Evolutionary conservation across 2,888 invertebrate genomes (phyloP), one percentile per base, ranked within the genome.

Genomic region (Notocelia uddmanniana): DNA sequence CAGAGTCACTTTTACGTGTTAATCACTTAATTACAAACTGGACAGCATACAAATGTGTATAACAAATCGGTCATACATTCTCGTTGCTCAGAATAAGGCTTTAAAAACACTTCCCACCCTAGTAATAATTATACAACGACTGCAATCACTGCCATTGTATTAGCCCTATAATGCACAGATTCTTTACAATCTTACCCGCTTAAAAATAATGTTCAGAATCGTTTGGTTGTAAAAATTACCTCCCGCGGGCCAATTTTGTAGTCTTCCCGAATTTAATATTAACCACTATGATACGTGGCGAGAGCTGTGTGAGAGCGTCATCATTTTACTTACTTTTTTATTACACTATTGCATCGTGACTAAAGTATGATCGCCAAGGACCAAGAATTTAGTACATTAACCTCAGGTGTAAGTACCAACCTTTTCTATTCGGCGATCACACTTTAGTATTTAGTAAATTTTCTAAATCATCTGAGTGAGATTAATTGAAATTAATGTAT

Each of bases 171-270:
- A 69, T 73, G 74, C 74, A 73, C 73, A 63, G 72, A 68, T 73
- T 63, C 55, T 69, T 57, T 77, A 71, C 64, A 75, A 73, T 74
- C 64, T 68, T 66, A 57, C 64, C 60, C 55, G 62, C 59, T 69
- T 54, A 64, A 55, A 37, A 64, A 63, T 69, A 73, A 69, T 69
- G 41, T 73, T 62, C 60, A 34, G 21, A 45, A 50, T 60, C 57
- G 37, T 63, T 71, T 58, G 70, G 58, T 60, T 71, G 70, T 69
- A 59, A 69, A 48, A 62, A 63, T 73, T 74, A 74, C 66, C 82
- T 88, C 85, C 84, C 85, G 87, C 85, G 88, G 85, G 86, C 88
- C 88, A 89, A 89, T 82, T 74, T 74, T 77, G 76, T 83, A 84
- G 89, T 89, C 86, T 89, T 87, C 86, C 87, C 84, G 77, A 83